Base-by-base conservation (phyloP, 2,888 invertebrate genomes). In the Drosophila prostipennis region DNA sequence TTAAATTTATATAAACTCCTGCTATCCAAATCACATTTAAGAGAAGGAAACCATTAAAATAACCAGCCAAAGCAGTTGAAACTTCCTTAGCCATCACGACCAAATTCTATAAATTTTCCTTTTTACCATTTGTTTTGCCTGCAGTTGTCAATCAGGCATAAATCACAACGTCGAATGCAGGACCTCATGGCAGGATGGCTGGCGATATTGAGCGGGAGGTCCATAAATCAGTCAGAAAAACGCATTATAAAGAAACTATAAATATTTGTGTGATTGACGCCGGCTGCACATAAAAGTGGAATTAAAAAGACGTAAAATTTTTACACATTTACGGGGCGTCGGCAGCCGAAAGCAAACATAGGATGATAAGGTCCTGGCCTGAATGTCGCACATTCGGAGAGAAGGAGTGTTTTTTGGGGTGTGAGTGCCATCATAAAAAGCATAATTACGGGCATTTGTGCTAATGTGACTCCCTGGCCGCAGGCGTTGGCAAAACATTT, bases 401-500 rank as follows among this genome's bases (percentile, higher is more conserved):
- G 48, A 37, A 6, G 13, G 60, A 70, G 65, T 55, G 29, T 29
- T 29, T 29, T 29, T 29, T 29, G 36, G 65, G 69, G 71, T 67
- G 68, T 72, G 72, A 65, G 45, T 78, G 75, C 48, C 80, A 76
- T 85, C 79, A 83, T 83, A 84, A 85, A 86, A 84, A 82, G 86
- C 78, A 80, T 89, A 89, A 89, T 89, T 89, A 89, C 83, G 79
- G 90, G 87, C 86, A 89, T 84, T 80, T 87, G 81, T 85, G 89
- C 85, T 89, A 89, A 89, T 89, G 89, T 89, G 89, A 89, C 87
- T 87, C 78, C 82, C 77, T 83, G 79, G 82, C 89, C 87, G 78
- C 76, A 80, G 87, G 88, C 89, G 68, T 74, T 71, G 64, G 77
- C 68, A 82, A 40, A 71, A 71, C 71, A 73, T 76, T 61, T 74